Percentiles rank a stretch among this genome's conserved stretches.
phyloP scores from a whole-genome alignment of 2,888 invertebrate genomes.

The Melieria omissa region DNA sequence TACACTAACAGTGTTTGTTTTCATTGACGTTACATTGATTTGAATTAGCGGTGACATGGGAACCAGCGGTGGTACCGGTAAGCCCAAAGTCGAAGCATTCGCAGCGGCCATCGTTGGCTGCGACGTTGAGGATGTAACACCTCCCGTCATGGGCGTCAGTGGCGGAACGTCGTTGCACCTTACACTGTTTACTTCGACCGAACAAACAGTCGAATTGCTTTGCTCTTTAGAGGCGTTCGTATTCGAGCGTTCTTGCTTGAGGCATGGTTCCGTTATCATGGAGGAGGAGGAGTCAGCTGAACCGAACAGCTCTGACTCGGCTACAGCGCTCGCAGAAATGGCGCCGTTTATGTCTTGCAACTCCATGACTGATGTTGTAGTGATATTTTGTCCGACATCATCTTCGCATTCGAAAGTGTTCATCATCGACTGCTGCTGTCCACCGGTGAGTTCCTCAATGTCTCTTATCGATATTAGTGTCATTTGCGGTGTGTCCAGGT shows the following conservation, averaged over 20 bases:
- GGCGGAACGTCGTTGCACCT: slow-evolving; percentile 8
- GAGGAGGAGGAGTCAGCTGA: too few relatives aligned
- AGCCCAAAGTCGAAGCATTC: slow-evolving; percentile 1
- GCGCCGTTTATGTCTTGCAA: too few relatives aligned
- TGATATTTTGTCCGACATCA: neutral
- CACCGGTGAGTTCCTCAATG: slow-evolving; percentile 44
- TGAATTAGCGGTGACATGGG: slow-evolving; percentile 46
- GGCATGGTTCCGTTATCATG: neutral
- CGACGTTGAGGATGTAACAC: slow-evolving; percentile 3
- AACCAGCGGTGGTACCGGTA: slow-evolving; percentile 52
- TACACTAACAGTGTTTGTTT: slow-evolving; percentile 2
- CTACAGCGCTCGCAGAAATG: too few relatives aligned
- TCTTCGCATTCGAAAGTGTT: neutral
- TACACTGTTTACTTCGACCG: neutral
- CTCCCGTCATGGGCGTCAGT: slow-evolving; percentile 24
- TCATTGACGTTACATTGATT: slow-evolving; percentile 20
- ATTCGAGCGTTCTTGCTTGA: slow-evolving; percentile 21
- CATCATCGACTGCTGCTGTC: neutral
- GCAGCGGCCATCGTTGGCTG: slow-evolving; percentile 5
- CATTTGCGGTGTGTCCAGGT: slow-evolving; percentile 55
- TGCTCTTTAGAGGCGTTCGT: slow-evolving; percentile 1
- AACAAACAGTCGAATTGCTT: neutral
- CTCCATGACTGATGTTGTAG: neutral
- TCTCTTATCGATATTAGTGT: slow-evolving; percentile 49
- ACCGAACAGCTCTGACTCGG: too few relatives aligned